Evolutionary conservation across 2,797 vertebrate species (phyloP), one percentile per base, ranked within the genome.

Genomic region (Ceyx erithaca): DNA sequence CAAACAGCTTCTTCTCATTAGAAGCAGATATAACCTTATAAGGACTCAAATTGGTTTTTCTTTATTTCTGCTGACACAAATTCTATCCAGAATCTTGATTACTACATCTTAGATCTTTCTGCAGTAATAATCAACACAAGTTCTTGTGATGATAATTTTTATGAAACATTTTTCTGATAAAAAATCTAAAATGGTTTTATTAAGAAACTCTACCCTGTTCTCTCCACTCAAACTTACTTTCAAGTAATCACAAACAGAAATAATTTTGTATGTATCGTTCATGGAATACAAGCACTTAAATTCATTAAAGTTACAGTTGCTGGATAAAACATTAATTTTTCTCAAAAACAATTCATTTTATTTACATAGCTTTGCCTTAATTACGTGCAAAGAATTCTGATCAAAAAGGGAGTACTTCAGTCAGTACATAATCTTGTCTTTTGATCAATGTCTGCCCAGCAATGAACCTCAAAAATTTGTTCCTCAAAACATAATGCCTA

Each of bases 1-100:
- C 92, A 94, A 96, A 94, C 82, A 93, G 62, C 51, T 91, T 70
- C 58, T 91, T 72, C 80, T 90, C 70, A 92, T 93, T 85, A 95
- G 77, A 87, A 89, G 72, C 43, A 93, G 37, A 91, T 87, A 89
- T 13, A 78, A 17, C 77, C 90, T 87, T 96, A 94, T 80, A 94
- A 85, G 85, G 87, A 75, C 41, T 83, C 18, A 78, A 83, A 10
- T 6, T 64, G 26, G 6, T 31, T 48, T 87, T 80, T 55, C 35
- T 83, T 87, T 80, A 68, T 35, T 91, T 17, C 46, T 48, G 62
- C 37, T 55, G 16, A 85, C 68, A 87, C 3, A 91, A 71, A 78
- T 87, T 87, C 61, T 75, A 10, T 21, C 77, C n/a, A 62, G 11
- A 79, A 67, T 63, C 54, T 54, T 66, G 30, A 62, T 54, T 54